Conservation (phyloP, 2,888 invertebrate genomes). For the Drosophila neutralis region DNA sequence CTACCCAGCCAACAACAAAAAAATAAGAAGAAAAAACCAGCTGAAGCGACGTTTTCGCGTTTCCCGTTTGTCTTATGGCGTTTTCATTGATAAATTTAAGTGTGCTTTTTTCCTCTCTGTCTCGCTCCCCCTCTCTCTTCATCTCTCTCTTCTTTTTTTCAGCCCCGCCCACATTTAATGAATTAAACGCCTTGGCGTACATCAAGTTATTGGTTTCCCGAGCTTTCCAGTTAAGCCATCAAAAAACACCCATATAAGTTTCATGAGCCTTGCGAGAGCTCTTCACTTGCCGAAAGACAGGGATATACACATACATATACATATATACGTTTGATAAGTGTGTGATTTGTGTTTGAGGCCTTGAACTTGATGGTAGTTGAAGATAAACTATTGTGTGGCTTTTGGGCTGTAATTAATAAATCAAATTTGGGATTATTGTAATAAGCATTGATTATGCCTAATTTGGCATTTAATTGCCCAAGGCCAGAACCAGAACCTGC, state of each 20-base stretch:
- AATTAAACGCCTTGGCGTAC: constrained; percentile 20
- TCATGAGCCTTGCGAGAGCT: constrained; percentile 28
- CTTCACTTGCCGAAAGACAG: constrained; percentile 13
- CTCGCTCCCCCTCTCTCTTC: background rate
- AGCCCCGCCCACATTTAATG: constrained; percentile 16
- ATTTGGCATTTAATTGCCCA: constrained; percentile 20
- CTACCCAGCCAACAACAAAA: background rate
- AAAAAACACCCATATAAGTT: constrained; percentile 37
- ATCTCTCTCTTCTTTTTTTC: background rate
- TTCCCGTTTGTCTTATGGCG: constrained; percentile 8
- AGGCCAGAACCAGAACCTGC: constrained; percentile 29
- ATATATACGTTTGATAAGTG: constrained; percentile 4
- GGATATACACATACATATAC: background rate
- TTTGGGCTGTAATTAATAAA: constrained; percentile 45
- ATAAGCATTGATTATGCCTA: constrained; percentile 31
- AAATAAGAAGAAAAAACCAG: constrained; percentile 11
- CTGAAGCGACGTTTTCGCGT: constrained; percentile 29
- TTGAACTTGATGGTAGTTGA: constrained; percentile 40
- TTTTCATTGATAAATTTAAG: constrained; percentile 69
- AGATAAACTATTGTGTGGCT: constrained; percentile 23
- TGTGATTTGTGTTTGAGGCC: constrained; percentile 4
- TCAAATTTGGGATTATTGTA: constrained; percentile 29
- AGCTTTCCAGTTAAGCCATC: constrained; percentile 45
- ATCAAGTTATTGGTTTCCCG: constrained; percentile 36
- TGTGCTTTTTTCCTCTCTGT: constrained; percentile 5